Conservation (phyloP, 2,888 invertebrate genomes). For the Drymonia ruficornis region DNA sequence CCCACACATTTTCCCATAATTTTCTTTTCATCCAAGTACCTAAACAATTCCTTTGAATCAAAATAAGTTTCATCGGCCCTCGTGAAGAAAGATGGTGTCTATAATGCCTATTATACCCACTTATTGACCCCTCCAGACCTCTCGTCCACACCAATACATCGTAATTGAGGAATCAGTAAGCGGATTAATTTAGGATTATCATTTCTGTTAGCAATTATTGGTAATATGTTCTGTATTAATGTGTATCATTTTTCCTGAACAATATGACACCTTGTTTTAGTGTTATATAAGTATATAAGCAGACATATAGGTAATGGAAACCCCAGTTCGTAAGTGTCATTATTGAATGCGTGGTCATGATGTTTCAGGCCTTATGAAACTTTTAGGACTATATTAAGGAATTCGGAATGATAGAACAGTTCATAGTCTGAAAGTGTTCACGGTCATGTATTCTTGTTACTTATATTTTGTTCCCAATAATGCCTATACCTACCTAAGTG, state of each 20-base stretch:
- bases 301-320: too few relatives aligned
- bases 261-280: neutral
- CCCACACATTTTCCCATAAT: too few relatives aligned
- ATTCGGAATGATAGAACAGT: too few relatives aligned
- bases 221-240: conserved; percentile 1
- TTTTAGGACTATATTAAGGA: too few relatives aligned
- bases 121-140: conserved; percentile 3
- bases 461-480: too few relatives aligned
- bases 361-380: too few relatives aligned
- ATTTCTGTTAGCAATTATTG: conserved; percentile 4
- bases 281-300: neutral
- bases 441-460: too few relatives aligned
- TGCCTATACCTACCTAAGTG: too few relatives aligned
- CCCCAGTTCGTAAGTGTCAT: too few relatives aligned
- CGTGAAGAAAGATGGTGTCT: neutral
- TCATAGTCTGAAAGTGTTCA: too few relatives aligned
- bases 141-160: conserved; percentile 2
- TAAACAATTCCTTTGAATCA: neutral
- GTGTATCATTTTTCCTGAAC: conserved; percentile 1
- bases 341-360: too few relatives aligned
- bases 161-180: neutral
- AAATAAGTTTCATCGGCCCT: neutral
- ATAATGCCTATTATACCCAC: conserved; percentile 1
- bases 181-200: conserved; percentile 5
- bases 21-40: too few relatives aligned